These are phyloP conservation scores for Lissonota sp. DNA, from an alignment of 2,888 invertebrate genomes.

Conservation along the genomic window DNA sequence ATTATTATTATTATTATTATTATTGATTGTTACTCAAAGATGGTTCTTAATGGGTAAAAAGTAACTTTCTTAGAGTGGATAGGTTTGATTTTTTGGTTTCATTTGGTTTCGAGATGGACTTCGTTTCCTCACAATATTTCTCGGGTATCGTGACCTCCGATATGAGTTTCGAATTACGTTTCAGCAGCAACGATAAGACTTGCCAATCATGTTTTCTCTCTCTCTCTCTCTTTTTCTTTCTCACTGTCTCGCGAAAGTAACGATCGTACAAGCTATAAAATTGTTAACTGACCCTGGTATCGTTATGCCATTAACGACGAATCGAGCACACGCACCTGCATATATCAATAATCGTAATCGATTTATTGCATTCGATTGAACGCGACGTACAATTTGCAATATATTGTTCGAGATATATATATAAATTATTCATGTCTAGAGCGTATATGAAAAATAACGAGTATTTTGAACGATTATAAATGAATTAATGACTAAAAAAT, in stretches of 20 bases:
- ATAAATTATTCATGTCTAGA: no score
- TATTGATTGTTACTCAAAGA: background rate
- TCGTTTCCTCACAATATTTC: background rate
- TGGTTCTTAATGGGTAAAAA: background rate
- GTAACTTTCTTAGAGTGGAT: background rate
- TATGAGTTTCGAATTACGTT: conserved; percentile 47
- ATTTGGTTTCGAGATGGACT: no score
- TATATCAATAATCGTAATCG: no score
- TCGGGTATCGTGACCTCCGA: conserved; percentile 30
- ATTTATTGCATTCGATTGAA: no score
- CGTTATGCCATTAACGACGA: background rate
- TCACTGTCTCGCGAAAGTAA: conserved; percentile 21
- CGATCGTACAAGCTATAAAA: conserved; percentile 40
- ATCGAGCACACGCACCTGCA: no score
- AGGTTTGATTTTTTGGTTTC: no score
- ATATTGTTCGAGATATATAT: no score
- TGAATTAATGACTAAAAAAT: no score
- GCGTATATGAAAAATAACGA: no score
- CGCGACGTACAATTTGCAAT: no score
- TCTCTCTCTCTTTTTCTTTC: background rate
- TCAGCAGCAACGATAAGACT: conserved; percentile 48
- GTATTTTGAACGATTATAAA: no score
- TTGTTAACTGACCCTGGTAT: conserved; percentile 41
- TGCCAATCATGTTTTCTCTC: conserved; percentile 17
- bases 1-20: background rate